These are phyloP conservation scores for Hydrolagus colliei DNA, from an alignment of 2,797 vertebrate species.

Conservation along the genomic window DNA sequence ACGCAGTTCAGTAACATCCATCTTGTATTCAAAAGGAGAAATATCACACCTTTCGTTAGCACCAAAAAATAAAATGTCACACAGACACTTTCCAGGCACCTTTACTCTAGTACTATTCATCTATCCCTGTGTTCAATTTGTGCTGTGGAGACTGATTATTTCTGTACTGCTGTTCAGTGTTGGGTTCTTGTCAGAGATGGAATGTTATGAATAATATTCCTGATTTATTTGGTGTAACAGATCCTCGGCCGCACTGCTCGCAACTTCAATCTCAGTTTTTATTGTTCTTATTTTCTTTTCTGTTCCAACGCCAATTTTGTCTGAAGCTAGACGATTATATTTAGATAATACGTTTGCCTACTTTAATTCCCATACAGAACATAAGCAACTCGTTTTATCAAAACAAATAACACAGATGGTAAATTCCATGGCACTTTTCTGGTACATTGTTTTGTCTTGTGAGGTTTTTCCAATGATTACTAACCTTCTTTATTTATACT, in stretches of 20 bases:
- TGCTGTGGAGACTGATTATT: neutral
- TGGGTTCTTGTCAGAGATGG: neutral
- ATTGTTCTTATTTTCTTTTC: neutral
- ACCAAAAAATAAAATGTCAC: too few relatives aligned
- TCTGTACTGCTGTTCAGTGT: neutral
- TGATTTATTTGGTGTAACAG: neutral
- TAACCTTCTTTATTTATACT: too few relatives aligned
- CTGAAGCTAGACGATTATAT: neutral
- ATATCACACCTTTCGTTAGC: neutral
- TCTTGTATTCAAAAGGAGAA: neutral
- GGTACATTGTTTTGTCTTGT: too few relatives aligned
- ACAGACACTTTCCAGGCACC: too few relatives aligned
- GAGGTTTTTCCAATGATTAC: too few relatives aligned
- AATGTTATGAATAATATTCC: neutral
- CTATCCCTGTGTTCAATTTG: neutral
- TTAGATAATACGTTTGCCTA: neutral
- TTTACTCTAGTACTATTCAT: too few relatives aligned
- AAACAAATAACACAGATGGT: too few relatives aligned
- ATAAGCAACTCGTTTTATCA: neutral
- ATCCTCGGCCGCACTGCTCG: neutral
- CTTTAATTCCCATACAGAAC: neutral
- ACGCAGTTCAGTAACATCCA: too few relatives aligned
- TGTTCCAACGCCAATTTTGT: neutral
- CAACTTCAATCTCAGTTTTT: neutral
- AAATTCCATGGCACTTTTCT: too few relatives aligned